Evolutionary conservation across 2,797 vertebrate genomes (phyloP).

Genomic region (Sphenodon punctatus): DNA sequence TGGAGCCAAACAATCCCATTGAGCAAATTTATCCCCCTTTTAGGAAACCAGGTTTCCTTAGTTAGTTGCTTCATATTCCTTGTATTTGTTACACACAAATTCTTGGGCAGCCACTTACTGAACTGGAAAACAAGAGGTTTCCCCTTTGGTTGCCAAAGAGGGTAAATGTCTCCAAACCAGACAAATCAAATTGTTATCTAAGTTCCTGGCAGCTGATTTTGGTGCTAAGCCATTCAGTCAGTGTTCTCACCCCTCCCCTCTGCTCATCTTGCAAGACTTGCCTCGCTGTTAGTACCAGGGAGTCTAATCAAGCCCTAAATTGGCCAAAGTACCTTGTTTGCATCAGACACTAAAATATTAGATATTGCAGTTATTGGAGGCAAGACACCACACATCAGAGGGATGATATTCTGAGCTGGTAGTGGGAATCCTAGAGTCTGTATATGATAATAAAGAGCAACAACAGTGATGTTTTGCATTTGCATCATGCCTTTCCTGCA

Average conservation of each 20-base stretch:
- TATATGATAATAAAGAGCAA: not conserved
- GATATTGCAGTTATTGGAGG: not conserved
- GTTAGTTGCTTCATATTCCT: no score
- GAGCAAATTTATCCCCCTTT: no score
- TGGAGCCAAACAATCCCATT: no score
- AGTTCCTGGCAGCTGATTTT: not conserved
- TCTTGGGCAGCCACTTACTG: not conserved
- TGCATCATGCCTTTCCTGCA: not conserved
- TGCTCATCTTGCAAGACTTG: not conserved
- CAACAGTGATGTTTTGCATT: not conserved
- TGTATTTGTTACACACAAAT: not conserved
- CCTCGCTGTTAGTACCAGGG: not conserved
- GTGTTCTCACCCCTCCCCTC: not conserved
- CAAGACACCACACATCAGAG: not conserved
- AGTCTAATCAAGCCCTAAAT: not conserved
- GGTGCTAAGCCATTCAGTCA: not conserved
- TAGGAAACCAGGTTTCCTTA: no score
- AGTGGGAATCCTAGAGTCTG: not conserved
- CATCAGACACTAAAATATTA: not conserved
- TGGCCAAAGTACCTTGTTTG: not conserved
- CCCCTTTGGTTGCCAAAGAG: not conserved
- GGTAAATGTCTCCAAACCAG: not conserved
- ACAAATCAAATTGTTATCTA: not conserved
- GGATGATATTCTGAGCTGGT: not conserved
- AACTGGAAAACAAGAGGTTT: not conserved